A percentile compares a stretch with the other conserved stretches of the same genome.
phyloP scores from a whole-genome alignment of 2,113 vertebrate species.

The Podarcis raffonei region DNA sequence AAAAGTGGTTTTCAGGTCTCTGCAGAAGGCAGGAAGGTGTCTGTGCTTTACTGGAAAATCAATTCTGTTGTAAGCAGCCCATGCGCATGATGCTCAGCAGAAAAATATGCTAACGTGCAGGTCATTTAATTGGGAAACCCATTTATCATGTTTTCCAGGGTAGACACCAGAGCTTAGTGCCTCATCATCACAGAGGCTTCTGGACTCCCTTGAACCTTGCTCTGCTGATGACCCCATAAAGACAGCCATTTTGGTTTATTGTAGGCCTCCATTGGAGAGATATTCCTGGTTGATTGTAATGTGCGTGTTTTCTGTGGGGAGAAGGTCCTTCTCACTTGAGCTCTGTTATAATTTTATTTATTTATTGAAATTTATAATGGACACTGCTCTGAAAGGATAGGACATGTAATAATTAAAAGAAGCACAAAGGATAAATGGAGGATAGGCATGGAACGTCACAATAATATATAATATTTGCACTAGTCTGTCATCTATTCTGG shows the following conservation, averaged over 20 bases:
- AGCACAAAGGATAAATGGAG: neutral
- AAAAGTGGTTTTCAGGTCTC: constrained; percentile 36
- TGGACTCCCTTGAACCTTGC: constrained; percentile 62
- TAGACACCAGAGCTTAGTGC: constrained; percentile 31
- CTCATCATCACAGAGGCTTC: constrained; percentile 44
- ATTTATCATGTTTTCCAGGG: constrained; percentile 66
- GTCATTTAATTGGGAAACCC: constrained; percentile 65
- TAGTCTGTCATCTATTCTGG: no score
- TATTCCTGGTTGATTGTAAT: constrained; percentile 51
- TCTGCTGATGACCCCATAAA: constrained; percentile 21
- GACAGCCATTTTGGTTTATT: constrained; percentile 14
- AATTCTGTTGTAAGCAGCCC: constrained; percentile 51
- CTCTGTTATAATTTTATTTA: constrained; percentile 4
- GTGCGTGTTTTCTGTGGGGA: neutral
- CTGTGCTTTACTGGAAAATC: constrained; percentile 71
- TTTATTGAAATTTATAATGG: neutral
- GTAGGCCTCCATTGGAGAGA: neutral
- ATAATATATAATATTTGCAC: no score
- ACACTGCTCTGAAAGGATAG: neutral
- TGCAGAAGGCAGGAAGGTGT: constrained; percentile 53
- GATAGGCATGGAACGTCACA: no score
- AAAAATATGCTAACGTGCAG: constrained; percentile 68
- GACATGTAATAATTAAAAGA: neutral
- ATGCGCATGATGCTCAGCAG: constrained; percentile 62
- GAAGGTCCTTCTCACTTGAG: constrained; percentile 29